phyloP scores from a whole-genome alignment of 2,797 vertebrate species.

The Falco cherrug region DNA sequence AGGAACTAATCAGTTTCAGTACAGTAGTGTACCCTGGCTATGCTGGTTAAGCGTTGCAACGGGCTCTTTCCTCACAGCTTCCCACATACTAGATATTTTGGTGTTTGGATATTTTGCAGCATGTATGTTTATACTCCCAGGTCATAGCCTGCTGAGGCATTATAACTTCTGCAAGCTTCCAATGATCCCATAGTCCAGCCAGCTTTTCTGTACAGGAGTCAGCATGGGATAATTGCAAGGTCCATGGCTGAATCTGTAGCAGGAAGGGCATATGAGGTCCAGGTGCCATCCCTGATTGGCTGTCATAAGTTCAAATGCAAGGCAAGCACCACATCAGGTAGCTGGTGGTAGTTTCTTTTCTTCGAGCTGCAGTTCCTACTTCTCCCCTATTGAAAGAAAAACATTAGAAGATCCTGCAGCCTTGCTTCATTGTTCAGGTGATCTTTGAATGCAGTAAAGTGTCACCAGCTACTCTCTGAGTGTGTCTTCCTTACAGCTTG shows the following conservation, averaged over 20 bases:
- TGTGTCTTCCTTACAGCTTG: not conserved
- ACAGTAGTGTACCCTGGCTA: not conserved
- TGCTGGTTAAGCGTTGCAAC: not conserved
- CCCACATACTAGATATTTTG: not conserved
- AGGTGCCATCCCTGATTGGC: not conserved
- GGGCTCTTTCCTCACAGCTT: not conserved
- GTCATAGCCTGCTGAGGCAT: not conserved
- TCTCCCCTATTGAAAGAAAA: not conserved
- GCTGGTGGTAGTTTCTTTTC: not conserved
- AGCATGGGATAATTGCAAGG: not conserved
- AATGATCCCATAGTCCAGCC: accelerated
- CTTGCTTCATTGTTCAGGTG: not conserved
- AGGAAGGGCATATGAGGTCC: not conserved
- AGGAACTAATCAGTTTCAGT: not conserved
- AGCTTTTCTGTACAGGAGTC: not conserved
- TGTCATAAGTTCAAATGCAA: not conserved
- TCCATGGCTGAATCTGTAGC: not conserved
- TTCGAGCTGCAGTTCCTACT: not conserved
- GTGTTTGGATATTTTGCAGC: not conserved
- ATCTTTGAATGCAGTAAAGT: not conserved
- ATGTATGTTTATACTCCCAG: not conserved
- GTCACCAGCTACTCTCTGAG: not conserved
- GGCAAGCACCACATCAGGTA: not conserved
- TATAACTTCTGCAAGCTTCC: not conserved
- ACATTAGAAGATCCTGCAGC: not conserved